These are phyloP conservation scores for Podotricha telesiphe DNA, from an alignment of 2,888 invertebrate species.

Conservation along the genomic window DNA sequence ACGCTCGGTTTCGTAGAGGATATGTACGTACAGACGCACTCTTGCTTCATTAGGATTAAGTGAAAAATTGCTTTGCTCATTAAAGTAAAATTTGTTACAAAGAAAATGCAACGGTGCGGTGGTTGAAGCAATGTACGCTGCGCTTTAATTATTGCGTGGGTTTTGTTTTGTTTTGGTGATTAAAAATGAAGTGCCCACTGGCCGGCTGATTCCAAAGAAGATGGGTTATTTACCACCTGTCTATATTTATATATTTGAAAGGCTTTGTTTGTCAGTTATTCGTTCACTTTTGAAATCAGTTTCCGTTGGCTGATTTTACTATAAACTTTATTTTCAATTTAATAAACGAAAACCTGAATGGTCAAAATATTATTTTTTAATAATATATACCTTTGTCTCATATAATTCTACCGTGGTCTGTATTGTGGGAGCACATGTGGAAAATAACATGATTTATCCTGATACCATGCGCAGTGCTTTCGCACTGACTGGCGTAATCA, in stretches of 20 bases:
- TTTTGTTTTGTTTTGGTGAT: conserved; percentile 11
- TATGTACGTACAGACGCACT: conserved; percentile 32
- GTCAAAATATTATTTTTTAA: too few species aligned
- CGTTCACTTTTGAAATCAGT: too few species aligned
- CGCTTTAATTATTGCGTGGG: conserved; percentile 15
- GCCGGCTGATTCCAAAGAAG: not conserved
- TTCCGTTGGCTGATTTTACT: too few species aligned
- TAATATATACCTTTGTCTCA: too few species aligned
- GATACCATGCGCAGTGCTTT: too few species aligned
- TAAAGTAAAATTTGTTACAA: conserved; percentile 41
- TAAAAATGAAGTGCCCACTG: conserved; percentile 5
- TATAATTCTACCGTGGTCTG: too few species aligned
- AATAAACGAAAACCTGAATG: too few species aligned
- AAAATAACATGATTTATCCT: too few species aligned
- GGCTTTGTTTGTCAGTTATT: not conserved
- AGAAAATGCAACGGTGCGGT: conserved; percentile 36
- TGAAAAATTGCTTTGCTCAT: conserved; percentile 38
- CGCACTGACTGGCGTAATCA: too few species aligned
- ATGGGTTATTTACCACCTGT: not conserved
- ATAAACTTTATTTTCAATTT: too few species aligned
- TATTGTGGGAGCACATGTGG: too few species aligned
- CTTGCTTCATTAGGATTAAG: conserved; percentile 39
- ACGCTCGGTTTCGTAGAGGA: conserved; percentile 30
- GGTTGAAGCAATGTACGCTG: conserved; percentile 31
- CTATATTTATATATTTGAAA: not conserved